Evolutionary conservation across 2,113 vertebrate genomes (phyloP).

Genomic region (Buteo buteo): DNA sequence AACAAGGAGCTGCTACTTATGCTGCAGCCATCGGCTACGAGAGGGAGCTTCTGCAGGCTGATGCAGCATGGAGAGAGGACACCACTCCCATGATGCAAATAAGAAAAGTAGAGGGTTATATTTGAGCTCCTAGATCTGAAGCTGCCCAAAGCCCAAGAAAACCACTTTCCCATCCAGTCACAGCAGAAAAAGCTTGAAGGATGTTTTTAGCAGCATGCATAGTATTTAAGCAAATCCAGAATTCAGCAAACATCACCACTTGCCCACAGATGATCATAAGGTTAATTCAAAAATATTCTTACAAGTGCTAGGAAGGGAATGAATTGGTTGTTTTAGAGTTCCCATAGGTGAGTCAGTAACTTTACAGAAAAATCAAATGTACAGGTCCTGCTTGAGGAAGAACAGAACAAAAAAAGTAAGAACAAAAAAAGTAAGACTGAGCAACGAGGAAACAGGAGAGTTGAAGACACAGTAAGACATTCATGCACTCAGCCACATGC

Average conservation of each 20-base stretch:
- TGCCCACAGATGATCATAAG: background rate
- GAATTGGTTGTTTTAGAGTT: background rate
- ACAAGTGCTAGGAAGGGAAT: background rate
- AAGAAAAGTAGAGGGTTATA: background rate
- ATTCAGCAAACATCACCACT: background rate
- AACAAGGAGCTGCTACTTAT: background rate
- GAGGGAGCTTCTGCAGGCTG: background rate
- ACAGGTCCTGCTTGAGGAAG: background rate
- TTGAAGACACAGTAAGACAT: background rate
- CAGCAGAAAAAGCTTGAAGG: background rate
- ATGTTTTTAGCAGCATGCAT: background rate
- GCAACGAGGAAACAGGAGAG: background rate
- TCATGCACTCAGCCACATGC: background rate
- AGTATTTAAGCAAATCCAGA: background rate
- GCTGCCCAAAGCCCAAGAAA: background rate
- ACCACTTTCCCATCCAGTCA: background rate
- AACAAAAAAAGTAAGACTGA: background rate
- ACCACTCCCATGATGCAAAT: rapidly evolving
- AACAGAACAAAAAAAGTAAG: background rate
- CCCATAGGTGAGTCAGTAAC: slow-evolving; percentile 8
- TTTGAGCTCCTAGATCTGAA: background rate
- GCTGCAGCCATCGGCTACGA: background rate
- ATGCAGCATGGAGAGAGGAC: rapidly evolving
- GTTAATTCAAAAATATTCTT: background rate
- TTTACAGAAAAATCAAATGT: slow-evolving; percentile 21